Evolutionary conservation across 1,140 invertebrate species (phyloP).

Genomic region (Drosophila kepulauana): DNA sequence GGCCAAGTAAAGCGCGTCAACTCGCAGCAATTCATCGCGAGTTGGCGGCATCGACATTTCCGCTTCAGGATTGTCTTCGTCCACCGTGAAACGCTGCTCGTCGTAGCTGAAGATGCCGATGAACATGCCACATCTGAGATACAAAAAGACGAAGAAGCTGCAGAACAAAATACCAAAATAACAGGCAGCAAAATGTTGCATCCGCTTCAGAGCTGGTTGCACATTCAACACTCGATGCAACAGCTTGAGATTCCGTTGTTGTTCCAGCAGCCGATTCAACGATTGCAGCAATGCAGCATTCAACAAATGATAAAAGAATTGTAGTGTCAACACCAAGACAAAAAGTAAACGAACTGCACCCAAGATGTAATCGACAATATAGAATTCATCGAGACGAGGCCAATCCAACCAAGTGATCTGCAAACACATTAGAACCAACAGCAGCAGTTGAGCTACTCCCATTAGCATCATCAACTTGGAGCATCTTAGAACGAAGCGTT

Average conservation of each 20-base stretch:
- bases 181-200: conserved; percentile 37
- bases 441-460: conserved; percentile 16
- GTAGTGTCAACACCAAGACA: conserved; percentile 20
- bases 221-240: conserved; percentile 25
- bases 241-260: conserved; percentile 2
- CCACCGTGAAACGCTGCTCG: not conserved
- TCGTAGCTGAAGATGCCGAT: conserved; percentile 18
- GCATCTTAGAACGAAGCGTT: conserved; percentile 31
- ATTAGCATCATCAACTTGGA: conserved; percentile 13
- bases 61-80: conserved; percentile 3
- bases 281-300: conserved; percentile 43
- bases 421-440: conserved; percentile 1
- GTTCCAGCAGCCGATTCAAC: not conserved
- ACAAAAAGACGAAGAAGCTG: conserved; percentile 11
- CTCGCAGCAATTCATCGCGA: not conserved
- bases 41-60: conserved; percentile 27
- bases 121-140: conserved; percentile 18
- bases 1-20: not conserved
- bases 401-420: conserved; percentile 21
- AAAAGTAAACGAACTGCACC: conserved; percentile 16
- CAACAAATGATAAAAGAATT: conserved; percentile 46
- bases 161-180: conserved; percentile 47
- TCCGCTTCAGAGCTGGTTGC: conserved; percentile 12
- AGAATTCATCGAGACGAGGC: not conserved
- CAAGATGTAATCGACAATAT: conserved; percentile 4